Conservation (phyloP, 2,888 invertebrate genomes). For the Troides helena region DNA sequence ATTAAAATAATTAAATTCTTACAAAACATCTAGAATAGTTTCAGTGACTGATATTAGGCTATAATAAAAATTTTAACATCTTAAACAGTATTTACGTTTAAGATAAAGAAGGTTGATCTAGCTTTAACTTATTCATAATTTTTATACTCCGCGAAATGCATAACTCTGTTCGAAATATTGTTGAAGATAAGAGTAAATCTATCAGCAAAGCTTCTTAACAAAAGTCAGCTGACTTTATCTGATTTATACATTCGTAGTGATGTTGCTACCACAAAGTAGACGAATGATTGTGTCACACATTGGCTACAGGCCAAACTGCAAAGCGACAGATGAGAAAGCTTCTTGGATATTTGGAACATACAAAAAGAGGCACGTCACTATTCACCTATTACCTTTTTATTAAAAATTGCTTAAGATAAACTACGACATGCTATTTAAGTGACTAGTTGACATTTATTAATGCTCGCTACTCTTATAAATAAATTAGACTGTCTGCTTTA, state of each 20-base stretch:
- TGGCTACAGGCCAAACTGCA: slow-evolving; percentile 62
- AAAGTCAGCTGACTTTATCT: slow-evolving; percentile 29
- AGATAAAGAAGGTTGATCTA: not conserved
- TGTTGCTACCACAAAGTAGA: slow-evolving; percentile 30
- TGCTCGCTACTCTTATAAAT: slow-evolving; percentile 3
- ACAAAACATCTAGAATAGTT: slow-evolving; percentile 22
- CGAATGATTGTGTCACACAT: slow-evolving; percentile 48
- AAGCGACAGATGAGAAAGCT: slow-evolving; percentile 48
- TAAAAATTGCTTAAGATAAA: slow-evolving; percentile 5
- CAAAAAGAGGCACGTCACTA: slow-evolving; percentile 7
- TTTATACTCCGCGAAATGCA: not conserved
- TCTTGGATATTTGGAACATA: slow-evolving; percentile 14
- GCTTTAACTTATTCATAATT: not conserved
- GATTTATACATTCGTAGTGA: slow-evolving; percentile 33
- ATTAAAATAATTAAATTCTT: slow-evolving; percentile 23
- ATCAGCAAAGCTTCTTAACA: slow-evolving; percentile 15
- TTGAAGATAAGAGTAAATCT: slow-evolving; percentile 7
- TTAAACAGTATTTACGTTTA: slow-evolving; percentile 10
- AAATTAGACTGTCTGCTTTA: slow-evolving; percentile 6
- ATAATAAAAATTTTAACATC: slow-evolving; percentile 16
- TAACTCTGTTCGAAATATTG: not conserved
- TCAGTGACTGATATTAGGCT: slow-evolving; percentile 26
- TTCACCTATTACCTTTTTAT: slow-evolving; percentile 3
- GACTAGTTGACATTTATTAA: slow-evolving; percentile 1
- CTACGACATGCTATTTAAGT: not conserved